Conservation (phyloP, 2,888 invertebrate species). For the Drepana falcataria region DNA sequence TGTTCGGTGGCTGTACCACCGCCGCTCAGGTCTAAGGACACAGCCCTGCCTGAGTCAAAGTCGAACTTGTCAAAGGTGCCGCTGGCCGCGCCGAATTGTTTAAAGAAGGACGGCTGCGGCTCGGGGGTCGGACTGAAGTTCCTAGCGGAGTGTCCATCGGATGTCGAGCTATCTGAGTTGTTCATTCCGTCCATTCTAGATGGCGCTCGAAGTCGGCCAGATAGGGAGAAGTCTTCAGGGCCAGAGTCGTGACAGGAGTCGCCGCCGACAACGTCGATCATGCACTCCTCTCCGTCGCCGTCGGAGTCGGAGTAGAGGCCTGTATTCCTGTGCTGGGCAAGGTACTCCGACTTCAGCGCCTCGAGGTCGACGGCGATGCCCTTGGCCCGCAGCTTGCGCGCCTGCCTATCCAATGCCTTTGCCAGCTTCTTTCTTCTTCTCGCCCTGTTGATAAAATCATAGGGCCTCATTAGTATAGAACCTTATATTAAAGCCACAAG, state of each 20-base stretch:
- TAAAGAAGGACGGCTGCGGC: conserved; percentile 68
- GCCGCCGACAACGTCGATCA: conserved; percentile 92
- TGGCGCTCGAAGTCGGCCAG: conserved; percentile 78
- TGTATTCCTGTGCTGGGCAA: conserved; percentile 85
- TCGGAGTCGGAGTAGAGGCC: conserved; percentile 80
- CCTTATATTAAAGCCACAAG: conserved; percentile 35
- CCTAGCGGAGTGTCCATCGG: conserved; percentile 65
- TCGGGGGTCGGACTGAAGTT: conserved; percentile 70
- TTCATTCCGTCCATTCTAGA: conserved; percentile 79
- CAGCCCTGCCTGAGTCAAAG: conserved; percentile 69
- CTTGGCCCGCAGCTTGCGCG: conserved; percentile 93
- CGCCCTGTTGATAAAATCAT: conserved; percentile 80
- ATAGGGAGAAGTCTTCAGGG: conserved; percentile 81
- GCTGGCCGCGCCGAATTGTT: conserved; percentile 57
- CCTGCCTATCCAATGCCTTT: conserved; percentile 94
- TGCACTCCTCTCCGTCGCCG: conserved; percentile 82
- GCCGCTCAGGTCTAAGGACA: conserved; percentile 71
- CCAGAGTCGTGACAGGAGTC: conserved; percentile 85
- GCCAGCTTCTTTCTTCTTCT: conserved; percentile 93
- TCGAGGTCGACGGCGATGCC: conserved; percentile 93
- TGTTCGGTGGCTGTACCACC: conserved; percentile 62
- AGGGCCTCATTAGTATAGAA: conserved; percentile 77
- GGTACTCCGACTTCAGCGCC: conserved; percentile 90
- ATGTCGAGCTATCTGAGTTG: conserved; percentile 78
- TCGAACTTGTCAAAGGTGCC: conserved; percentile 70